Evolutionary conservation across 2,888 invertebrate species (phyloP), one percentile per base, ranked within the genome.

Genomic region (Eutolmus rufibarbis): DNA sequence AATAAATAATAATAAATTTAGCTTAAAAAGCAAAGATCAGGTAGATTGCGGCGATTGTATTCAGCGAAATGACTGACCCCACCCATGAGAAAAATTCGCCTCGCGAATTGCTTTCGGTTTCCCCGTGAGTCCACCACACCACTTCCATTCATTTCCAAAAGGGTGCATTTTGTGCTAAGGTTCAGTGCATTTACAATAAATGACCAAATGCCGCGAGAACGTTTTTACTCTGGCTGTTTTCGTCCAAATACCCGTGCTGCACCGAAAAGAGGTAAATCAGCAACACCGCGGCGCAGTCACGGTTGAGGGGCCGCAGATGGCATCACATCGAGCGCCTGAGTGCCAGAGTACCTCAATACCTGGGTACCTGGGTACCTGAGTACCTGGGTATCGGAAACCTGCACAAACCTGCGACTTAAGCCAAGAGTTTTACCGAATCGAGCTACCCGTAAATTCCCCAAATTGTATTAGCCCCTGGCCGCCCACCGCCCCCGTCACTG

Each of bases 271-370:
- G 31, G 81, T 28, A 82, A 82, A 82, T 82, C 81, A 23, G 31
- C n/a, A 82, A 82, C 14, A 19, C 81, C 37, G 57, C 12, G 34
- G 31, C 28, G 12, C n/a, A 82, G 81, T 82, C 81, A 82, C 81
- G 81, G 81, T 56, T 82, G 81, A 82, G 19, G 31, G 5, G 57
- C 51, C 56, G 34, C n/a, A 82, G 81, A 82, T 82, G 34, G 57
- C 51, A 82, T 82, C 81, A 82, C 81, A 34, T 82, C 56, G 51
- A 46, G 43, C 12, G n/a, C n/a, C 51, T 1, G 43, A 46, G 43
- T 46, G n/a, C 5, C n/a, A 7, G 51, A n/a, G 34, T 34, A 34
- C 34, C 34, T 34, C 34, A 34, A 4, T 34, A 34, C 34, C 34
- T 34, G 34, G 7, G 34, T 34, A 34, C 34, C 34, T 34, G 34